phyloP scores from a whole-genome alignment of 2,888 invertebrate genomes.

The Junonia oenone region DNA sequence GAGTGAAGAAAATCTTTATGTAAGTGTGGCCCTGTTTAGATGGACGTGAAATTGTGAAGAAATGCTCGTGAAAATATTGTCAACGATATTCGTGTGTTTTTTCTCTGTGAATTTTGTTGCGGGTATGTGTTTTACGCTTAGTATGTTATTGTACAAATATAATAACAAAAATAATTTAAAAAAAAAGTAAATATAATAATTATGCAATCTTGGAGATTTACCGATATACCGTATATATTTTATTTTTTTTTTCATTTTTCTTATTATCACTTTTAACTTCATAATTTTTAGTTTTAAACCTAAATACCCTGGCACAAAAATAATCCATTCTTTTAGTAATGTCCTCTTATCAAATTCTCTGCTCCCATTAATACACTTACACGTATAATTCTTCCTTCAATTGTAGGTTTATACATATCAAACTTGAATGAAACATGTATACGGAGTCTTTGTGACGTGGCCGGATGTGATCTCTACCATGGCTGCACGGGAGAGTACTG shows the following conservation, averaged over 20 bases:
- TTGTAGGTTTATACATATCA: constrained; percentile 54
- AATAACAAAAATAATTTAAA: neutral
- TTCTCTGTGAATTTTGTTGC: neutral
- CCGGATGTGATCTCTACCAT: constrained; percentile 73
- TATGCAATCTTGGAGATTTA: too few species aligned
- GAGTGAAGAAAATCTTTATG: too few species aligned
- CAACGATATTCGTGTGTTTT: neutral
- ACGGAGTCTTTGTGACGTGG: constrained; percentile 80
- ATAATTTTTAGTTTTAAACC: too few species aligned
- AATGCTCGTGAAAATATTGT: neutral
- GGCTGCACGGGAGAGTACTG: constrained; percentile 80
- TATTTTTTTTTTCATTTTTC: neutral
- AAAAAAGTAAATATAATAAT: neutral
- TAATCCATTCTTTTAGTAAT: too few species aligned
- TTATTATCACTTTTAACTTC: too few species aligned
- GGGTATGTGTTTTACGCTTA: neutral
- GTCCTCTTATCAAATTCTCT: too few species aligned
- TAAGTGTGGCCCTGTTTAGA: too few species aligned
- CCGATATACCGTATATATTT: too few species aligned
- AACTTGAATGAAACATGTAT: constrained; percentile 76
- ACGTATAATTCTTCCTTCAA: too few species aligned
- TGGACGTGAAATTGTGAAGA: neutral
- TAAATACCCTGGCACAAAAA: too few species aligned
- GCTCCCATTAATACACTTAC: too few species aligned
- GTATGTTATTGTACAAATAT: neutral